A percentile compares a stretch with the other conserved stretches of the same genome.
Conservation (phyloP, 1,140 invertebrate species). For the Aricia agestis region DNA sequence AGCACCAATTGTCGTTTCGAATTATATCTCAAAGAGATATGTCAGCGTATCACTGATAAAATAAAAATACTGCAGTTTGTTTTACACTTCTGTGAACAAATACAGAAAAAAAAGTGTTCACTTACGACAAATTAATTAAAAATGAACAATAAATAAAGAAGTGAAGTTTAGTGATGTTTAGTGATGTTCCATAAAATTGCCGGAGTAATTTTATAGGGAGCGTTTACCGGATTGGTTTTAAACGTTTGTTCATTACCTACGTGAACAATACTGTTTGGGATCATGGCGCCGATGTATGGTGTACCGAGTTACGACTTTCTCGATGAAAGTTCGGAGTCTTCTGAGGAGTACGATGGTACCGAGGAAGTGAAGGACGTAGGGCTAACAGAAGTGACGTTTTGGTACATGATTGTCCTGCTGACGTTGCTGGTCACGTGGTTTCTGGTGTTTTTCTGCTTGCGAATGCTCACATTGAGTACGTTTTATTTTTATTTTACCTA, state of each 20-base stretch:
- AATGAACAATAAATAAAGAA: conserved; percentile 19
- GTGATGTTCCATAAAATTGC: conserved; percentile 50
- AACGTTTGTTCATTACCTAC: conserved; percentile 24
- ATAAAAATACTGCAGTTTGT: conserved; percentile 4
- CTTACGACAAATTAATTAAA: conserved; percentile 6
- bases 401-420: conserved; percentile 56
- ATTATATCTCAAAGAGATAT: conserved; percentile 27
- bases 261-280: conserved; percentile 21
- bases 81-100: neutral
- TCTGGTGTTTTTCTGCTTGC: conserved; percentile 50
- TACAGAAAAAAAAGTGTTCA: neutral
- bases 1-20: conserved; percentile 18
- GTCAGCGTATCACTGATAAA: conserved; percentile 25
- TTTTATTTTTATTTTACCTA: conserved; percentile 19
- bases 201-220: conserved; percentile 46
- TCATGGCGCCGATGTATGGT: conserved; percentile 40
- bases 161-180: conserved; percentile 19
- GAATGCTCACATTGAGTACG: conserved; percentile 51
- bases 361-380: conserved; percentile 26
- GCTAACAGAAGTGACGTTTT: conserved; percentile 47
- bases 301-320: conserved; percentile 41
- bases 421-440: conserved; percentile 53
- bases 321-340: conserved; percentile 22
- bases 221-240: conserved; percentile 25
- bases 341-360: conserved; percentile 23